Evolutionary conservation across 2,797 vertebrate genomes (phyloP), one percentile per base, ranked within the genome.

Genomic region (Dendrocincla fuliginosa): DNA sequence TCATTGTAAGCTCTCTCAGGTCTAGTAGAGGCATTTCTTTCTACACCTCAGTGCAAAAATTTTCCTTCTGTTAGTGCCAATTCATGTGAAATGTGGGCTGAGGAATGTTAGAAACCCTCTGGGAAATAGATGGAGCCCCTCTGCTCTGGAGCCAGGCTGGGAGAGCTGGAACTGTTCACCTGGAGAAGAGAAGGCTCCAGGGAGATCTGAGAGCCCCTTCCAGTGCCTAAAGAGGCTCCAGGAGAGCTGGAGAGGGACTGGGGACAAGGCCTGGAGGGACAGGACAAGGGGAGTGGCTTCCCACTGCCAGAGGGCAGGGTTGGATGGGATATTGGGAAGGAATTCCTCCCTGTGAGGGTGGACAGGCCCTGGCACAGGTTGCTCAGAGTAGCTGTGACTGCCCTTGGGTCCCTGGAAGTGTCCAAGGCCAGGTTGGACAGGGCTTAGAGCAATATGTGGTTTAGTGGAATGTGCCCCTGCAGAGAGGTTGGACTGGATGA

Each of bases 381-480:
- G 18, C 8, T 23, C 42, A 33, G 49, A 44, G 42, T 0, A 44
- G 24, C 24, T 63, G 64, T 9, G 55, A 32, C 41, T 75, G 17
- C 57, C 37, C 27, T 39, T 39, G 39, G 13, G 57, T 44, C 8
- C 19, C 23, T 76, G 35, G 27, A 1, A 23, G 9, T 44, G 37
- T 18, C 16, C 42, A 50, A 37, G 44, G 65, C 20, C 14, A 19
- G n/a, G 24, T 0, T 77, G 56, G 37, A 33, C 0, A 0, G 37
- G 42, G 8, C 49, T 61, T 56, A 56, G 50, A 70, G n/a, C 50
- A 63, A 0, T 27, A 0, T 27, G 2, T 76, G n/a, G n/a, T 4
- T 1, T 4, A 6, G 19, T 39, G 11, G 42, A 25, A 64, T 24
- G 11, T 70, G 32, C 56, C 49, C 17, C 22, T 87, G 39, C 24